Evolutionary conservation across 2,888 invertebrate species (phyloP).

Genomic region (Monochamus alternatus): DNA sequence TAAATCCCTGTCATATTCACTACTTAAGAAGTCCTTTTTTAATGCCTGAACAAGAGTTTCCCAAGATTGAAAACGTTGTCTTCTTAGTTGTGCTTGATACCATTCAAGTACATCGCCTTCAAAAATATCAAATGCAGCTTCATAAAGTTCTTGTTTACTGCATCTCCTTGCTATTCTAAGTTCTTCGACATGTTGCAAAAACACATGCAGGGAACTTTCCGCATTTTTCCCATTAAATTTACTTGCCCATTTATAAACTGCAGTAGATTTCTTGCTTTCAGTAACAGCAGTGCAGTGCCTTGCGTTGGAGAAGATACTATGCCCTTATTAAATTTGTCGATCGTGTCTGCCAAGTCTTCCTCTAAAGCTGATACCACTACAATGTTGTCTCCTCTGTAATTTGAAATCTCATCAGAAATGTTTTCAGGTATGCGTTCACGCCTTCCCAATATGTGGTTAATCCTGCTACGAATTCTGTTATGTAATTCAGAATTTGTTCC

Average conservation of each 20-base stretch:
- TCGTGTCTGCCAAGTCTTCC: too few relatives aligned
- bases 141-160: not conserved
- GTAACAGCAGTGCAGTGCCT: too few relatives aligned
- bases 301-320: too few relatives aligned
- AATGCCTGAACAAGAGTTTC: not conserved
- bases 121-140: not conserved
- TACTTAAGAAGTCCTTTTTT: not conserved
- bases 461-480: too few relatives aligned
- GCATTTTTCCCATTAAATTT: not conserved
- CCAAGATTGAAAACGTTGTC: not conserved
- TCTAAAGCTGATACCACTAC: too few relatives aligned
- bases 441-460: too few relatives aligned
- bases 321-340: too few relatives aligned
- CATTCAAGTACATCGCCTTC: not conserved
- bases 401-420: too few relatives aligned
- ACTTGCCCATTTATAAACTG: conserved; percentile 6
- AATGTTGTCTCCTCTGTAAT: too few relatives aligned
- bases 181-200: not conserved
- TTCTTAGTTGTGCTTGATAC: conserved; percentile 4
- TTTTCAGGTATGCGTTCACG: too few relatives aligned
- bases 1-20: not conserved
- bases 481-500: too few relatives aligned
- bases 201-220: not conserved
- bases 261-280: not conserved
- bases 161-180: not conserved